phyloP scores from a whole-genome alignment of 2,797 vertebrate species.

The Pseudotriccus pelzelni region DNA sequence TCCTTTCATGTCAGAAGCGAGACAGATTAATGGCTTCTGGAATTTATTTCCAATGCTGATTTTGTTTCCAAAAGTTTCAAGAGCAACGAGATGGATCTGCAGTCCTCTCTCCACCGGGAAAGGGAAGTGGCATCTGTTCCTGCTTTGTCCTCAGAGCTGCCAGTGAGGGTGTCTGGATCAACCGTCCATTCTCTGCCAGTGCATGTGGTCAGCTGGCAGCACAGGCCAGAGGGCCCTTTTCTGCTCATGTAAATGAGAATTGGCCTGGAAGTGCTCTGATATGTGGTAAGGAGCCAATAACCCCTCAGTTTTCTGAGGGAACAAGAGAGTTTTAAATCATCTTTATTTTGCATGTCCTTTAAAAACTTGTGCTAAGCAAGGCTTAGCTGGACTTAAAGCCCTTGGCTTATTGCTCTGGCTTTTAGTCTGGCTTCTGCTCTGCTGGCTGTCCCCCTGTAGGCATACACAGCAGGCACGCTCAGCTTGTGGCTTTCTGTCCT shows the following conservation, averaged over 20 bases:
- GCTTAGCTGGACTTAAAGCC: not conserved
- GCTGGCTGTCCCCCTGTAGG: not conserved
- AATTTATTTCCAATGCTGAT: slow-evolving; percentile 62
- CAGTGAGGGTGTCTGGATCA: slow-evolving; percentile 13
- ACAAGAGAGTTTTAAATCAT: slow-evolving; percentile 25
- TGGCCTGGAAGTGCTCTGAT: slow-evolving; percentile 9
- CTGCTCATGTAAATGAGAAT: slow-evolving; percentile 34
- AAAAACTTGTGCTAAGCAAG: not conserved
- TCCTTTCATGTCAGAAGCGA: slow-evolving; percentile 45
- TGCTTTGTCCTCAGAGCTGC: slow-evolving; percentile 39
- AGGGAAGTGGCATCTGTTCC: slow-evolving; percentile 45
- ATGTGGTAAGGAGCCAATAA: not conserved
- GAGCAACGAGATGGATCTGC: not conserved
- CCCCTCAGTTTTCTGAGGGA: not conserved
- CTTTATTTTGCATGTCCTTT: slow-evolving; percentile 13
- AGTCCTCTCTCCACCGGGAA: slow-evolving; percentile 7
- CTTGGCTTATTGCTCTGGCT: not conserved
- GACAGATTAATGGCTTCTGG: slow-evolving; percentile 66
- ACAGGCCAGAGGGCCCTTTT: slow-evolving; percentile 23
- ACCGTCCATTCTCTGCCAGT: slow-evolving; percentile 7
- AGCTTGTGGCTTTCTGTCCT: not conserved
- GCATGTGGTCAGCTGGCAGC: not conserved
- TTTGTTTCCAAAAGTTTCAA: slow-evolving; percentile 59
- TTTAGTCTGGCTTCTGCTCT: not conserved
- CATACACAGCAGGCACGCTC: not conserved